Percentiles rank a stretch among this genome's conserved stretches.
Conservation (phyloP, 1,140 invertebrate genomes). For the Bathynomus jamesi region DNA sequence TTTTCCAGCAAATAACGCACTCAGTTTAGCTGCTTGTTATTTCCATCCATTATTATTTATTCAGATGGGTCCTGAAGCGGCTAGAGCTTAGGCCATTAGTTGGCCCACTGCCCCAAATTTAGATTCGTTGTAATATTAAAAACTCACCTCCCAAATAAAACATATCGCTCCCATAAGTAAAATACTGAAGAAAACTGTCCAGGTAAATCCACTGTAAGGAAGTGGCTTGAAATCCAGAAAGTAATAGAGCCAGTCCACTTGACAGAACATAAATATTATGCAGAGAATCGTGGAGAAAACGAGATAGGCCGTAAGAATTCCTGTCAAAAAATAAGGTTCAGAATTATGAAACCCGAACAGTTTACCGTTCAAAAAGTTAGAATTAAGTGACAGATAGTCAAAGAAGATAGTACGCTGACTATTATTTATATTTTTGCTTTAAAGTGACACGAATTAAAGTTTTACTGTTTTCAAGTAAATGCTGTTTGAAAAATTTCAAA, state of each 20-base stretch:
- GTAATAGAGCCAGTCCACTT: neutral
- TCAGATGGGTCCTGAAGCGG: too few species aligned
- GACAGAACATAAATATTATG: constrained; percentile 10
- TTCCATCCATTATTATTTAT: too few species aligned
- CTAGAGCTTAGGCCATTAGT: too few species aligned
- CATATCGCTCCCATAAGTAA: constrained; percentile 1
- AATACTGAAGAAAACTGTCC: neutral
- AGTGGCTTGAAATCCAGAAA: constrained; percentile 15
- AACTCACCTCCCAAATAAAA: constrained; percentile 13
- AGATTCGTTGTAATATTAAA: too few species aligned
- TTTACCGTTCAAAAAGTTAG: neutral
- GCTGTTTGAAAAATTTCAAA: too few species aligned
- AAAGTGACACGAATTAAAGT: neutral
- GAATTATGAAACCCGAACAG: too few species aligned
- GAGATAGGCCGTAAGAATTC: constrained; percentile 9
- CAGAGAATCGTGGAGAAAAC: neutral
- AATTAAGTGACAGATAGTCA: neutral
- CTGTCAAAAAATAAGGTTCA: too few species aligned
- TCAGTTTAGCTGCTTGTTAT: too few species aligned
- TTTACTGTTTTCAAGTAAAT: neutral
- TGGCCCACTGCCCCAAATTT: too few species aligned
- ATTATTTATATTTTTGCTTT: neutral
- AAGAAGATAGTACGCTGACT: neutral
- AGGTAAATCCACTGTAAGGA: constrained; percentile 7
- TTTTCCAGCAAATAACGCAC: too few species aligned